Conservation (phyloP, 2,797 vertebrate species). For the Menidia menidia region DNA sequence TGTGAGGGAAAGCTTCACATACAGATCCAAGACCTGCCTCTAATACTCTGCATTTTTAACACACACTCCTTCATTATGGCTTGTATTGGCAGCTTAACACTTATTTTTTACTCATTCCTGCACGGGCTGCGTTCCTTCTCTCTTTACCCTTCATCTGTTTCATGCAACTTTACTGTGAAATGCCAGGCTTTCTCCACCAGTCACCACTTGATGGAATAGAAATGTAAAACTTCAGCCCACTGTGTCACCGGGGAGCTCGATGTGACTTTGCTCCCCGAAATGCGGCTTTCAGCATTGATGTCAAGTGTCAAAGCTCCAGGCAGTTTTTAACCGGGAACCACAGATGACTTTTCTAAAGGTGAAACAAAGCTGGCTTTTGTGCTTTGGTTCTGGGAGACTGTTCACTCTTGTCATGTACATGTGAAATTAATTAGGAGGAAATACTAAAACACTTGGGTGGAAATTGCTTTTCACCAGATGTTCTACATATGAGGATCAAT, state of each 20-base stretch:
- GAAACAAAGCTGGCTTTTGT: conserved; percentile 88
- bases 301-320: conserved; percentile 55
- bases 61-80: conserved; percentile 60
- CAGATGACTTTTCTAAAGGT: conserved; percentile 74
- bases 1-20: conserved; percentile 28
- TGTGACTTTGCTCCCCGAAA: conserved; percentile 69
- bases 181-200: conserved; percentile 34
- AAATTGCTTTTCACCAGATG: conserved; percentile 90
- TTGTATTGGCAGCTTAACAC: conserved; percentile 55
- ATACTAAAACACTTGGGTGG: conserved; percentile 89
- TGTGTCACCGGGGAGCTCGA: conserved; percentile 53
- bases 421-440: conserved; percentile 91
- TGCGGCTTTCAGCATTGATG: conserved; percentile 68
- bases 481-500: conserved; percentile 86
- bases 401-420: conserved; percentile 87
- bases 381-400: conserved; percentile 82
- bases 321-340: conserved; percentile 71
- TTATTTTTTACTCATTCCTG: conserved; percentile 59
- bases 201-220: conserved; percentile 49
- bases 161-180: conserved; percentile 44
- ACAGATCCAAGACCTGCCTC: conserved; percentile 46
- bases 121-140: conserved; percentile 41
- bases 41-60: conserved; percentile 52
- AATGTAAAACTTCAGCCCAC: conserved; percentile 50
- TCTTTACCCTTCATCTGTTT: conserved; percentile 47